Evolutionary conservation across 2,888 invertebrate genomes (phyloP), one percentile per base, ranked within the genome.

Genomic region (Lasioglossum morio): DNA sequence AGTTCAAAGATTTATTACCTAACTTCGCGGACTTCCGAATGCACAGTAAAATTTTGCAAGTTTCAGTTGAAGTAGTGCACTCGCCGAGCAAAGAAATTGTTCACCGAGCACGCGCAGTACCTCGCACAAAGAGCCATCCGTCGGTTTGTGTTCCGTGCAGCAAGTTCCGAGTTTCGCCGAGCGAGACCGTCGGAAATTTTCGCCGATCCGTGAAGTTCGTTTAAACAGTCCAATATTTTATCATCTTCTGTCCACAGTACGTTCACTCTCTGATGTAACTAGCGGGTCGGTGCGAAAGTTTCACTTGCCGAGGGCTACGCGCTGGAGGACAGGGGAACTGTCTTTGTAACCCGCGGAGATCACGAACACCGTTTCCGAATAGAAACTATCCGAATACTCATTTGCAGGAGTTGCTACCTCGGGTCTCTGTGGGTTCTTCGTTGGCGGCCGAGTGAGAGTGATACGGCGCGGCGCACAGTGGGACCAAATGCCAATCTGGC

Each of bases 381-480:
- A 30, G 60, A 75, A 40, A 75, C 75, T 75, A 43, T 27, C 27
- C 40, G 60, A 75, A 27, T 60, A 23, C 75, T 75, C 60, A 40
- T 75, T 60, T 75, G 75, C 60, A 43, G 37, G 75, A 75, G 43
- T 57, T 34, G 74, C n/a, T 37, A n/a, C 8, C 23, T 14, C 14
- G n/a, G 40, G 40, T 57, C 40, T 75, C 37, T 75, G 57, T 27
- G 57, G 57, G 40, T 19, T 75, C 27, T 30, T 10, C 27, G 57
- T n/a, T 4, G 16, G 60, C 14, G 60, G 60, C 7, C 40, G 40
- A 23, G 23, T 37, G 53, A 53, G 37, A 48, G 40, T 48, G 72
- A 72, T 43, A 34, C 48, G 75, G 60, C 40, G 34, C 34, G 34
- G 34, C 34, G 40, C 70, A n/a, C n/a, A n/a, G n/a, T n/a, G n/a